A percentile compares a stretch with the other conserved stretches of the same genome.
Evolutionary conservation across 2,113 vertebrate genomes (phyloP).

Genomic region (Echinops telfairi): DNA sequence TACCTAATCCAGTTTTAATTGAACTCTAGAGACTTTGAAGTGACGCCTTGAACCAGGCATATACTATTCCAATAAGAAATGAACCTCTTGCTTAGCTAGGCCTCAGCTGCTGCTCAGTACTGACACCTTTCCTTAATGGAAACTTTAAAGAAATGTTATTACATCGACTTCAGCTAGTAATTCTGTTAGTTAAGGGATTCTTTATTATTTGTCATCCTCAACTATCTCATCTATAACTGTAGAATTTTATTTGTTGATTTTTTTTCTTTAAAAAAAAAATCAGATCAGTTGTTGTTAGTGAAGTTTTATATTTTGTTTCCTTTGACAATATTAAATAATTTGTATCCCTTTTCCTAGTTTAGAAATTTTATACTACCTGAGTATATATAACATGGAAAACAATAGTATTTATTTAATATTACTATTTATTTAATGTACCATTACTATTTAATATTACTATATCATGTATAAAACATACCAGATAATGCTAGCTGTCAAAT

Average conservation of each 20-base stretch:
- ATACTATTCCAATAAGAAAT: conserved; percentile 83
- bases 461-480: conserved; percentile 8
- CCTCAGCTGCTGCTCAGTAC: conserved; percentile 87
- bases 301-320: conserved; percentile 46
- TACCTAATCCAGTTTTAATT: conserved; percentile 99
- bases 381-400: conserved; percentile 47
- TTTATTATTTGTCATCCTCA: conserved; percentile 60
- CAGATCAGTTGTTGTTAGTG: neutral
- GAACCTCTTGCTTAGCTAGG: conserved; percentile 83
- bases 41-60: conserved; percentile 91
- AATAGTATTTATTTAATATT: neutral
- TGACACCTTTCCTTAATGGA: conserved; percentile 89
- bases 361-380: neutral
- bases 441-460: neutral
- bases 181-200: conserved; percentile 32
- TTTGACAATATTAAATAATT: conserved; percentile 36
- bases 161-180: neutral
- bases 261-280: neutral
- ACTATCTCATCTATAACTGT: neutral
- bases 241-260: conserved; percentile 4
- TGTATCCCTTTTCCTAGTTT: conserved; percentile 42
- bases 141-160: conserved; percentile 78
- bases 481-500: neutral
- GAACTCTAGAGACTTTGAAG: conserved; percentile 99
- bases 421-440: too few relatives aligned